Percentiles rank a stretch among this genome's conserved stretches.
Conservation (phyloP, 2,113 vertebrate species). For the Oreochromis niloticus region DNA sequence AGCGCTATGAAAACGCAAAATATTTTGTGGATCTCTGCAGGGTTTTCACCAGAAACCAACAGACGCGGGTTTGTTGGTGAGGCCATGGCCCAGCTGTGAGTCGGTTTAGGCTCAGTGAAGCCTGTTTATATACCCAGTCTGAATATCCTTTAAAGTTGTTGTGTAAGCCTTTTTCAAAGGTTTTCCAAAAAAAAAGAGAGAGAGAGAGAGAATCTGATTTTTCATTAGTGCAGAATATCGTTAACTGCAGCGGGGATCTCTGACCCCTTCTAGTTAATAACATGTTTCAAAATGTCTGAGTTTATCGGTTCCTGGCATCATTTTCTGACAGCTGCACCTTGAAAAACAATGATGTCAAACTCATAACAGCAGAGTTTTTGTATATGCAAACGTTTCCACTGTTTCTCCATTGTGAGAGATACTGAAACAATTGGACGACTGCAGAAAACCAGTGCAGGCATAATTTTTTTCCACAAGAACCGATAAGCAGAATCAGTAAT, state of each 20-base stretch:
- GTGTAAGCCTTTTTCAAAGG: background rate
- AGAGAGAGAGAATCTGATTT: background rate
- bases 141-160: background rate
- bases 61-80: background rate
- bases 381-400: background rate
- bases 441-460: background rate
- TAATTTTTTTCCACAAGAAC: background rate
- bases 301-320: background rate
- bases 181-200: background rate
- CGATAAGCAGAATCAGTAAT: background rate
- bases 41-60: background rate
- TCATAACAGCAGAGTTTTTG: background rate
- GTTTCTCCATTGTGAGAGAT: background rate
- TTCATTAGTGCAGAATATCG: background rate
- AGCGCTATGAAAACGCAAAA: fast-evolving
- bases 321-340: background rate
- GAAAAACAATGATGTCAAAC: background rate
- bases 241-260: background rate
- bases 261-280: background rate
- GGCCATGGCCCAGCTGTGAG: background rate
- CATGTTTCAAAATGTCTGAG: background rate
- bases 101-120: background rate
- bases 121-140: background rate
- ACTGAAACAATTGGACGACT: background rate
- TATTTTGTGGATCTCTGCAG: background rate